Evolutionary conservation across 2,113 vertebrate genomes (phyloP).

Genomic region (Daubentonia madagascariensis): DNA sequence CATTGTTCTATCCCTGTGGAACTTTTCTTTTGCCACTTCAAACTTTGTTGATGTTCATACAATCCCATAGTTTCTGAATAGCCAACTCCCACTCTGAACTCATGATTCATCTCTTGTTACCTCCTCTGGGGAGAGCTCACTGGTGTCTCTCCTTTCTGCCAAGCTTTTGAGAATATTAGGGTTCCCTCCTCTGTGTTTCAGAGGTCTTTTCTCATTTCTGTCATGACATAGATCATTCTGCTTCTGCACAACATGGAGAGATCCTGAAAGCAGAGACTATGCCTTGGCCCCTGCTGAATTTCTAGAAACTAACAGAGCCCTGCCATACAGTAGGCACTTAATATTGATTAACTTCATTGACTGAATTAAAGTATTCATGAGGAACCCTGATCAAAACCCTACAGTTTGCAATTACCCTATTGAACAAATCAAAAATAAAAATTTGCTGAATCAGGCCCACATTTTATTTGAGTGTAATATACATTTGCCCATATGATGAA

Average conservation of each 20-base stretch:
- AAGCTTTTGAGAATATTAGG: neutral
- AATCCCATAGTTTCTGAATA: neutral
- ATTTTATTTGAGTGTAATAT: neutral
- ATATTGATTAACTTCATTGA: neutral
- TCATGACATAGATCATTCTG: neutral
- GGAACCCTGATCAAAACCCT: neutral
- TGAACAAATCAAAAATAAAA: neutral
- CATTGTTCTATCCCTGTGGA: neutral
- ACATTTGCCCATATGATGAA: neutral
- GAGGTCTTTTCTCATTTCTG: neutral
- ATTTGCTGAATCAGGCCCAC: neutral
- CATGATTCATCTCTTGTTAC: neutral
- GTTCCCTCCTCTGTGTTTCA: neutral
- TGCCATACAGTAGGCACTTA: neutral
- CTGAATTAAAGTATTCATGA: neutral
- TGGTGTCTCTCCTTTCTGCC: neutral
- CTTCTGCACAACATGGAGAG: neutral
- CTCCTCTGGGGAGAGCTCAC: neutral
- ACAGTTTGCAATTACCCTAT: neutral
- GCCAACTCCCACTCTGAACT: neutral
- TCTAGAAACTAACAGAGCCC: neutral
- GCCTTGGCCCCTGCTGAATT: neutral
- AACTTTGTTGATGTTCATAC: neutral
- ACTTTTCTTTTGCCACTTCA: neutral
- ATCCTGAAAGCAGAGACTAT: neutral